Evolutionary conservation across 2,888 invertebrate species (phyloP), one percentile per base, ranked within the genome.

Genomic region (Harpagoxenus sublaevis): DNA sequence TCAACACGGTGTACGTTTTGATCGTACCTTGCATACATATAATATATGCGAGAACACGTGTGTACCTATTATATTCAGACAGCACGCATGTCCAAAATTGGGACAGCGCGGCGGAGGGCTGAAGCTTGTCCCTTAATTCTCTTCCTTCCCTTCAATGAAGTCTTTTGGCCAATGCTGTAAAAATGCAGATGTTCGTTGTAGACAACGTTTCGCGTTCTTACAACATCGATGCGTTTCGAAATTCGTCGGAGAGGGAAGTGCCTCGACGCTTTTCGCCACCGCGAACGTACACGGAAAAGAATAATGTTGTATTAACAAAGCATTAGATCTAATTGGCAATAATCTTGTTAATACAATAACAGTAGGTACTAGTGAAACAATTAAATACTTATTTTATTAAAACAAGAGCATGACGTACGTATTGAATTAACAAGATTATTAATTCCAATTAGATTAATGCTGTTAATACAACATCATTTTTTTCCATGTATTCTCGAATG

Each of bases 401-500:
- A 35, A 35, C 35, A 35, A 35, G 35, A 35, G 35, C 35, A 35
- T 35, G 35, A 35, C 35, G 35, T 35, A 35, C 35, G 35, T 35
- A 35, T 35, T 35, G 35, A 35, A 35, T 6, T 5, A 35, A 35
- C 35, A 35, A 35, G 6, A 35, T 35, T 6, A 35, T 35, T 23
- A 23, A 23, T 35, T 35, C 35, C 35, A 35, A 35, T 35, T 35
- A 35, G 35, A 35, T 35, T 35, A 35, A 35, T 35, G 6, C 35
- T 35, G 6, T 35, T 35, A 35, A 35, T 35, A 35, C 35, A 35
- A 35, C 35, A 35, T 35, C 0, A 35, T 35, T 35, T 35, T 35
- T 35, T 35, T 35, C 35, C 0, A 35, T 74, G 62, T 45, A 83
- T 70, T 85, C 45, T 77, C 83, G 82, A 82, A 88, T 68, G 71